phyloP scores from a whole-genome alignment of 2,888 invertebrate genomes.

The Hartigia nigra region DNA sequence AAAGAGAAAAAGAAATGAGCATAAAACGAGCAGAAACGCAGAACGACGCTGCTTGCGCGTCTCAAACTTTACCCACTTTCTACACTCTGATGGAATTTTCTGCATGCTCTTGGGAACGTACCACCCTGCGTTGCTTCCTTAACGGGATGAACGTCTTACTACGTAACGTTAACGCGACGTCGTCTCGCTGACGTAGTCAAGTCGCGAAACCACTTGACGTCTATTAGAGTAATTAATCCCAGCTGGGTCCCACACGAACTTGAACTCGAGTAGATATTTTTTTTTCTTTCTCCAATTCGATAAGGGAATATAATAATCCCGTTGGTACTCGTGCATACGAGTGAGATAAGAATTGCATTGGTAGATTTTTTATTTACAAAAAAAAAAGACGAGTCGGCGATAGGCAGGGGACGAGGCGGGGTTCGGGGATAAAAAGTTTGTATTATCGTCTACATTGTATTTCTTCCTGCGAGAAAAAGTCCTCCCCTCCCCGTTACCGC shows the following conservation, averaged over 20 bases:
- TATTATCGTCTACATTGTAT: not conserved
- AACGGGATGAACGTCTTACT: not conserved
- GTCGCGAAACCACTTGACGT: slow-evolving; percentile 50
- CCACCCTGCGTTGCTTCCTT: not conserved
- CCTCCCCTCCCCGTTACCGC: not conserved
- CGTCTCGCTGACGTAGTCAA: not conserved
- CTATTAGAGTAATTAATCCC: slow-evolving; percentile 52
- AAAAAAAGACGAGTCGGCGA: too few species aligned
- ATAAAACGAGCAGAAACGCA: not conserved
- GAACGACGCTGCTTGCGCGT: not conserved
- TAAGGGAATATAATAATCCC: slow-evolving; percentile 15
- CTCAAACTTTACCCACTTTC: not conserved
- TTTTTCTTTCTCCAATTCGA: slow-evolving; percentile 33
- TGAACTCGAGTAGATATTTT: slow-evolving; percentile 36
- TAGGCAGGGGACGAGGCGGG: too few species aligned
- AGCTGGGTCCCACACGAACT: slow-evolving; percentile 44
- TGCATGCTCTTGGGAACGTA: not conserved
- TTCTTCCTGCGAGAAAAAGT: not conserved
- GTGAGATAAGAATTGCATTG: not conserved
- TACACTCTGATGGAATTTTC: not conserved
- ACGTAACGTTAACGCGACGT: not conserved
- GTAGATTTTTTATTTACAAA: too few species aligned
- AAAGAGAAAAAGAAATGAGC: not conserved
- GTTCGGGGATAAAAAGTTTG: not conserved
- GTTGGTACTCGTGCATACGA: not conserved